Evolutionary conservation across 2,113 vertebrate species (phyloP).

Genomic region (Salminus brasiliensis): DNA sequence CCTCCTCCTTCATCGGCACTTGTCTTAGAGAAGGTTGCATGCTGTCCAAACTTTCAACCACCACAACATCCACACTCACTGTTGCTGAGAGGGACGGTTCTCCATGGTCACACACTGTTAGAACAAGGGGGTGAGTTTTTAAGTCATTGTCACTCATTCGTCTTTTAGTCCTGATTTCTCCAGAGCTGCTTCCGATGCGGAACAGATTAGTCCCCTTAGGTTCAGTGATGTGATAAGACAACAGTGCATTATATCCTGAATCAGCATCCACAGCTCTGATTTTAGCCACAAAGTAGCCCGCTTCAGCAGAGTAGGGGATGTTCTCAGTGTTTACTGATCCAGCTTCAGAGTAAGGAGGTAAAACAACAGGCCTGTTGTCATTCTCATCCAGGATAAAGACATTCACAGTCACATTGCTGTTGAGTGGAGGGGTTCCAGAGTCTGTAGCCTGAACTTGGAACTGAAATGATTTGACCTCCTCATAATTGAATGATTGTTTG

Average conservation of each 20-base stretch:
- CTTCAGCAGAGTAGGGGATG: slow-evolving; percentile 75
- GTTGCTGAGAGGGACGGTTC: slow-evolving; percentile 77
- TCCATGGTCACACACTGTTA: slow-evolving; percentile 77
- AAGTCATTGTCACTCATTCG: slow-evolving; percentile 75
- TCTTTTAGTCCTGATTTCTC: slow-evolving; percentile 61
- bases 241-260: slow-evolving; percentile 60
- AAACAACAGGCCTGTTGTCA: slow-evolving; percentile 71
- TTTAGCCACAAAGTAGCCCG: slow-evolving; percentile 69
- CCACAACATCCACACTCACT: slow-evolving; percentile 70
- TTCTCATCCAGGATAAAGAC: slow-evolving; percentile 64
- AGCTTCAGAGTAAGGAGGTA: slow-evolving; percentile 72
- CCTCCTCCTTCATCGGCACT: slow-evolving; percentile 55
- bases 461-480: slow-evolving; percentile 47
- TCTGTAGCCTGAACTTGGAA: slow-evolving; percentile 24
- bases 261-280: slow-evolving; percentile 60
- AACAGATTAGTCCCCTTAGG: slow-evolving; percentile 57
- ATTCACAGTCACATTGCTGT: slow-evolving; percentile 40
- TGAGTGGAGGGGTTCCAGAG: slow-evolving; percentile 13
- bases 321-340: slow-evolving; percentile 72
- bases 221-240: slow-evolving; percentile 56
- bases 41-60: slow-evolving; percentile 64
- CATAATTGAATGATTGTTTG: slow-evolving; percentile 59
- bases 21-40: slow-evolving; percentile 74
- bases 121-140: slow-evolving; percentile 74
- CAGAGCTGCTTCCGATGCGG: slow-evolving; percentile 56